Evolutionary conservation across 2,113 vertebrate genomes (phyloP).

Genomic region (Rhabdornis inornatus): DNA sequence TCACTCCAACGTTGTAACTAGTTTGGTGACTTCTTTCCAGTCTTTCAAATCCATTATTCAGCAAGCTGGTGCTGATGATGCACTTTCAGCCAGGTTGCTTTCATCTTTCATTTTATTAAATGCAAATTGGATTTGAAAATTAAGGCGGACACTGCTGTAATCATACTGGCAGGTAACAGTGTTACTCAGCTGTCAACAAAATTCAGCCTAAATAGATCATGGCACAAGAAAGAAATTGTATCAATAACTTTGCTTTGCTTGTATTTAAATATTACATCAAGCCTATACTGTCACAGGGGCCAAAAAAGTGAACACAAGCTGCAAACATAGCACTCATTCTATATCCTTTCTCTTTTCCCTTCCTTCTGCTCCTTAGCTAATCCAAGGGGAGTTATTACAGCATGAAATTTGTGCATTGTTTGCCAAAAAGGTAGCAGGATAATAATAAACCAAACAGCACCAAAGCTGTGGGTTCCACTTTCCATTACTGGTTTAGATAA

Average conservation of each 20-base stretch:
- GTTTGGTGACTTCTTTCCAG: slow-evolving; percentile 44
- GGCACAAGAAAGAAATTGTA: slow-evolving; percentile 32
- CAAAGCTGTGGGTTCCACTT: neutral
- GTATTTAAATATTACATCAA: slow-evolving; percentile 60
- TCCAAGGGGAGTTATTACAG: neutral
- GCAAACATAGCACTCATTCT: slow-evolving; percentile 6
- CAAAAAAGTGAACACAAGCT: neutral
- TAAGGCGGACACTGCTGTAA: slow-evolving; percentile 47
- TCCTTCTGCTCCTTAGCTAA: neutral
- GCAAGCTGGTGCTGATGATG: slow-evolving; percentile 43
- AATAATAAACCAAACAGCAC: neutral
- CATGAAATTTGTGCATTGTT: neutral
- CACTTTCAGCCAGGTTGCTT: slow-evolving; percentile 56
- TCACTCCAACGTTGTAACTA: neutral
- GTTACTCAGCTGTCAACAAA: slow-evolving; percentile 54
- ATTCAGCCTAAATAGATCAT: slow-evolving; percentile 54
- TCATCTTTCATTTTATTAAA: slow-evolving; percentile 62
- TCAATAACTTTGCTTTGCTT: slow-evolving; percentile 19
- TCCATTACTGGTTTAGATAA: neutral
- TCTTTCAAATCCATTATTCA: slow-evolving; percentile 62
- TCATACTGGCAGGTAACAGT: slow-evolving; percentile 28
- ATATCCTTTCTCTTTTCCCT: neutral
- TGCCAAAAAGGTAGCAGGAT: neutral
- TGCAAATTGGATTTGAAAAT: slow-evolving; percentile 58
- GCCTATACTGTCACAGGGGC: neutral